Conservation (phyloP, 2,113 vertebrate genomes). For the Hippocampus guttulatus region DNA sequence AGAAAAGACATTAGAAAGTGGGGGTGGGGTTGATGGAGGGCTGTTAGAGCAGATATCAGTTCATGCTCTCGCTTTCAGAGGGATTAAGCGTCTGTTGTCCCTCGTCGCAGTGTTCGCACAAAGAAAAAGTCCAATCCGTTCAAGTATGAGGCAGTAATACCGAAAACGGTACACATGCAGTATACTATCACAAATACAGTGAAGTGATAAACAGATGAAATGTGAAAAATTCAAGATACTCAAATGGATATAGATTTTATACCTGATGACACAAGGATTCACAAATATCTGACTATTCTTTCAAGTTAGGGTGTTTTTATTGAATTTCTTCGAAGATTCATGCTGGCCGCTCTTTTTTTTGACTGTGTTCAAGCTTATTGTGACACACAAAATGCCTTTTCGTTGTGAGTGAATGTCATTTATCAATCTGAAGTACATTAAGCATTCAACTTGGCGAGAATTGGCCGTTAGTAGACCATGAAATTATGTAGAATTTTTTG, state of each 20-base stretch:
- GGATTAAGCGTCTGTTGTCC: constrained; percentile 55
- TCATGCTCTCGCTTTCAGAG: constrained; percentile 66
- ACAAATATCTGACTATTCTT: neutral
- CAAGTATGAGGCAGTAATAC: neutral
- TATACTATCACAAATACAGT: neutral
- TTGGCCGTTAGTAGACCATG: too few relatives aligned
- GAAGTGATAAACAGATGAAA: neutral
- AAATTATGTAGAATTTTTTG: too few relatives aligned
- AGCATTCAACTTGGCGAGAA: too few relatives aligned
- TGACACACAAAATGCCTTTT: neutral
- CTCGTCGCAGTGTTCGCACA: constrained; percentile 43
- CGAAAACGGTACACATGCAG: too few relatives aligned
- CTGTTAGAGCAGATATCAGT: constrained; percentile 56
- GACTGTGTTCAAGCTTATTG: neutral
- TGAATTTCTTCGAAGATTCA: neutral
- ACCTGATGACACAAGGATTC: neutral
- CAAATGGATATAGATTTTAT: neutral
- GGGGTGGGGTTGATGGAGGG: constrained; percentile 9
- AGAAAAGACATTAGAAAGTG: constrained; percentile 62
- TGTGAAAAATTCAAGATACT: neutral
- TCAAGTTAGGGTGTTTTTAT: neutral
- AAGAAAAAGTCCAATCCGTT: constrained; percentile 46
- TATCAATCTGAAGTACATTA: too few relatives aligned
- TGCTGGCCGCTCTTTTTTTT: neutral
- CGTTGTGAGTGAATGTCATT: neutral